These are phyloP conservation scores for Eubasilissa splendida DNA, from an alignment of 2,888 invertebrate genomes.

Conservation along the genomic window DNA sequence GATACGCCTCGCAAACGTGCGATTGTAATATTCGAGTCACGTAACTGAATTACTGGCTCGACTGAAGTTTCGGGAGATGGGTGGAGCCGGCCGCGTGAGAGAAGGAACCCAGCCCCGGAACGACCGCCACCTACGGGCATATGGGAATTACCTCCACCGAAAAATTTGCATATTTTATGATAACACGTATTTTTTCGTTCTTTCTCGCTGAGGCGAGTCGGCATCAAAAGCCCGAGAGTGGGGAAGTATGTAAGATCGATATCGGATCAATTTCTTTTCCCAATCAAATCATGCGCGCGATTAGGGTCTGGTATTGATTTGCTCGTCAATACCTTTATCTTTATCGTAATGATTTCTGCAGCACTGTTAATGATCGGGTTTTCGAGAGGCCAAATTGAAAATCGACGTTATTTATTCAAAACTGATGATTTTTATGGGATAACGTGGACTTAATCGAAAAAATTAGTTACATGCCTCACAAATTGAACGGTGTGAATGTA, in stretches of 20 bases:
- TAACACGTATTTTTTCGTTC: constrained; percentile 48
- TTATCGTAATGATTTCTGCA: constrained; percentile 15
- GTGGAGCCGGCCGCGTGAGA: constrained; percentile 3
- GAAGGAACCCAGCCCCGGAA: constrained; percentile 23
- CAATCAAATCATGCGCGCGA: constrained; percentile 27
- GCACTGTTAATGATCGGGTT: constrained; percentile 15
- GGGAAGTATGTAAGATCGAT: constrained; percentile 28
- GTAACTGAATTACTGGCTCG: constrained; percentile 38
- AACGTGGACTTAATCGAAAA: constrained; percentile 12
- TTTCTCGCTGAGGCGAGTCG: constrained; percentile 4
- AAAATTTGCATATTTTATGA: constrained; percentile 58
- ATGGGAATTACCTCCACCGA: constrained; percentile 51
- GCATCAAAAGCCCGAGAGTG: constrained; percentile 26
- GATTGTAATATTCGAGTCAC: constrained; percentile 33
- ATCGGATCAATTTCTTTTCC: constrained; percentile 36
- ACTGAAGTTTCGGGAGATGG: constrained; percentile 35
- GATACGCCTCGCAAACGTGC: constrained; percentile 12
- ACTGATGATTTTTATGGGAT: constrained; percentile 28
- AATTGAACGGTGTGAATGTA: background rate
- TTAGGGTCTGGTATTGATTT: constrained; percentile 10
- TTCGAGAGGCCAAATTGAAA: background rate
- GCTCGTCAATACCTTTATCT: constrained; percentile 5
- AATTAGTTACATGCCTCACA: background rate
- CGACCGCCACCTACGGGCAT: constrained; percentile 52
- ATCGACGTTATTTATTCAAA: constrained; percentile 15